phyloP scores from a whole-genome alignment of 2,113 vertebrate genomes.

The Nothobranchius furzeri region DNA sequence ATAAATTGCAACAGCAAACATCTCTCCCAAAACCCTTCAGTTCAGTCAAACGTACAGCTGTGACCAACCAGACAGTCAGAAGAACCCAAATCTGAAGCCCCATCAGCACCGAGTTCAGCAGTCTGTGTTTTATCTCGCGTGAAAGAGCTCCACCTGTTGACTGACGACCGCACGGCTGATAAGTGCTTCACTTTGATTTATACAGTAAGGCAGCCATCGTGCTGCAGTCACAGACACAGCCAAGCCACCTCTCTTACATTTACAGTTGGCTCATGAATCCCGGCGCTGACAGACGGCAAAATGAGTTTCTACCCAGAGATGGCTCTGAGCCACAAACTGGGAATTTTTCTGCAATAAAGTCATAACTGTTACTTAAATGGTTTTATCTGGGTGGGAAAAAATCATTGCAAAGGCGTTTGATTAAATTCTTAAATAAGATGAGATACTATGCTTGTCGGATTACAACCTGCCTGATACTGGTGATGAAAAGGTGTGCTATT shows the following conservation, averaged over 20 bases:
- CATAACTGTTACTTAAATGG: background rate
- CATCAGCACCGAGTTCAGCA: conserved; percentile 31
- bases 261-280: conserved; percentile 5
- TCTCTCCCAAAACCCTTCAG: conserved; percentile 27
- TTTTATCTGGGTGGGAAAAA: background rate
- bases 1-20: too few relatives aligned
- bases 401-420: too few relatives aligned
- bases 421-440: too few relatives aligned
- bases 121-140: conserved; percentile 42
- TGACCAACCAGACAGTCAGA: conserved; percentile 53
- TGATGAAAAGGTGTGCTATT: background rate
- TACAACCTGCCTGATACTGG: background rate
- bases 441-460: background rate
- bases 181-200: background rate
- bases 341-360: background rate
- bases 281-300: conserved; percentile 4
- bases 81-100: conserved; percentile 44
- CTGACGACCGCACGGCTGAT: conserved; percentile 18
- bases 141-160: conserved; percentile 70
- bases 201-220: background rate
- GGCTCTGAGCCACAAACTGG: background rate
- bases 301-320: background rate
- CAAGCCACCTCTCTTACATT: background rate
- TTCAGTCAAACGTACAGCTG: conserved; percentile 46
- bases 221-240: background rate